Evolutionary conservation across 2,888 invertebrate genomes (phyloP), one percentile per base, ranked within the genome.

Genomic region (Diadromus collaris): DNA sequence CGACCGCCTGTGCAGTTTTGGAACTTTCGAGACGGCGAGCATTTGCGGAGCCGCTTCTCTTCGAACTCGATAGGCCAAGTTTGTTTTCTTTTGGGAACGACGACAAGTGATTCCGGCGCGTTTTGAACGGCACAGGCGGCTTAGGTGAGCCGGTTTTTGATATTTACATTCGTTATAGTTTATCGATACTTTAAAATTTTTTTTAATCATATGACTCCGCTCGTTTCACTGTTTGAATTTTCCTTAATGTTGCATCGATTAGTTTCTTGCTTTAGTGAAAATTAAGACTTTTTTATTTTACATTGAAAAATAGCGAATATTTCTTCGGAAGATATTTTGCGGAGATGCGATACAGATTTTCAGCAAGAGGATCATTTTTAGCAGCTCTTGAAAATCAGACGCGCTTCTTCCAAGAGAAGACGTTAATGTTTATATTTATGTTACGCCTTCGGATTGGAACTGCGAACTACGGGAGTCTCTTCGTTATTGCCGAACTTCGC

Each of bases 11-110:
- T 38, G 67, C 32, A 51, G 51, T 51, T 38, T 38, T 29, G 34
- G 67, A 51, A 67, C 67, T 67, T 34, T 34, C 34, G 9, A 38
- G 24, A 51, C 51, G 51, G n/a, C 24, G 67, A 32, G 34, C 67
- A 67, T 38, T 38, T 24, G 34, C 21, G 4, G 24, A 24, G 38
- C 51, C 44, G 65, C 24, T 38, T 16, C 27, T 3, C 27, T 16
- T 9, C 67, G 9, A 24, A 38, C 24, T 38, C 38, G 34, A 54
- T 51, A 38, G 67, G 19, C 27, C 6, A 38, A 38, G 67, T 32
- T 38, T 7, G 51, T 51, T 67, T 67, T 27, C 38, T 24, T 16
- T 34, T 16, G 21, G 6, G 2, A 24, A 19, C 38, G 21, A 19
- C 13, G 29, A 10, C 46, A 19, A 27, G 46, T 64, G 46, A 65